Base-by-base conservation (phyloP, 2,797 vertebrate species). In the Poeciliopsis presidionis region DNA sequence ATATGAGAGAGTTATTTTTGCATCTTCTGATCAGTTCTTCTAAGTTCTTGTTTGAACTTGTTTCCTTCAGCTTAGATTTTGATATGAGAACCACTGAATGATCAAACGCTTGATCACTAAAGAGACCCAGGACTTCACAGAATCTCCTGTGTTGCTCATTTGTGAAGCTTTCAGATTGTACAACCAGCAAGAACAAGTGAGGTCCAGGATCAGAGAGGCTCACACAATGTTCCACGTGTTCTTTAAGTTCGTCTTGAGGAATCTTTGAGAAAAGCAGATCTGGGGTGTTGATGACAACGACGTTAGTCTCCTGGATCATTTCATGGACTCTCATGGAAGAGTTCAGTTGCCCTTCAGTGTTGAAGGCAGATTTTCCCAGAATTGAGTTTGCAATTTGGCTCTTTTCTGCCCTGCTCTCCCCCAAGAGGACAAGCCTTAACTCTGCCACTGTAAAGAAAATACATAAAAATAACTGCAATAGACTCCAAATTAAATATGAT, bases 131-230 rank as follows among this genome's bases (percentile, higher is more conserved):
- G n/a, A n/a, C n/a, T 13, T 0, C 45, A 20, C 28, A 67, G 33
- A 90, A 73, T 2, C n/a, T 86, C 67, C 2, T 1, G 36, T 36
- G 74, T 0, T 81, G 74, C 18, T 84, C 8, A 49, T 87, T 47
- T 20, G 46, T 84, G 85, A 90, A 90, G 69, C 74, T 57, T 79
- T 89, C 83, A 82, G 80, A 67, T 22, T 87, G 78, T 1, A 91
- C 73, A 72, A 88, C 77, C 85, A 47, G 43, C 51, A 88, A 61
- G 74, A 80, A 74, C 76, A 88, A 74, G 83, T 79, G 81, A 87
- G 81, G 82, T 49, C 82, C 67, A 63, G 87, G 82, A 70, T 9
- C 55, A 76, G 61, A 80, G 74, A 75, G 39, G 3, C 7, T 51
- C 41, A 28, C n/a, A 75, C 72, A 78, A 0, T n/a, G 1, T 5